Percentiles rank a stretch among this genome's conserved stretches.
Conservation (phyloP, 2,888 invertebrate species). For the Eretmocerus hayati region DNA sequence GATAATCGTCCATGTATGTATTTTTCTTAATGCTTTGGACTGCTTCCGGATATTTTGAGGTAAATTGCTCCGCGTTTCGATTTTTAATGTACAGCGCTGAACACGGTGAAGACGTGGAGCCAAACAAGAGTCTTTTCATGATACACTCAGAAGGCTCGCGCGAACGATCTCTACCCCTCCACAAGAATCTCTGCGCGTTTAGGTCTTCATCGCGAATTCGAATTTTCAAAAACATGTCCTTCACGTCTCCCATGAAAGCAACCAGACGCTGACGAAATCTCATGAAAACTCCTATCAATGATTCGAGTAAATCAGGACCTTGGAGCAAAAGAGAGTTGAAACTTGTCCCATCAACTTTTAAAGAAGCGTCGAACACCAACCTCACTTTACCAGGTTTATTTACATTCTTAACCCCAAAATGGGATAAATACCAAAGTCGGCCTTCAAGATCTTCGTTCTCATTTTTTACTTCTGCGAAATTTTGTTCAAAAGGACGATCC, state of each 20-base stretch:
- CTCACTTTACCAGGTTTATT: neutral
- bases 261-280: neutral
- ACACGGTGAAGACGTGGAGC: neutral
- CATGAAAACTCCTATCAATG: neutral
- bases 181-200: neutral
- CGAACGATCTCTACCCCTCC: neutral
- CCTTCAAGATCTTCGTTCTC: neutral
- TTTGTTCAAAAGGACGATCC: neutral
- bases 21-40: neutral
- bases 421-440: neutral
- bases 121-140: neutral
- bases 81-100: slow-evolving; percentile 28
- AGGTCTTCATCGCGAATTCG: neutral
- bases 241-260: neutral
- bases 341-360: neutral
- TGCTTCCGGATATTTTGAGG: slow-evolving; percentile 20
- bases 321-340: neutral
- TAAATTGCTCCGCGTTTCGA: slow-evolving; percentile 21
- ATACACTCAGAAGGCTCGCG: neutral
- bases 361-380: neutral
- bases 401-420: neutral
- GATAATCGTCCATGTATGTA: slow-evolving; percentile 20
- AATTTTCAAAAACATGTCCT: neutral
- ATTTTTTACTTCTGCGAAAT: neutral
- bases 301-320: neutral